Evolutionary conservation across 2,113 vertebrate genomes (phyloP).

Genomic region (Leucosticte australis): DNA sequence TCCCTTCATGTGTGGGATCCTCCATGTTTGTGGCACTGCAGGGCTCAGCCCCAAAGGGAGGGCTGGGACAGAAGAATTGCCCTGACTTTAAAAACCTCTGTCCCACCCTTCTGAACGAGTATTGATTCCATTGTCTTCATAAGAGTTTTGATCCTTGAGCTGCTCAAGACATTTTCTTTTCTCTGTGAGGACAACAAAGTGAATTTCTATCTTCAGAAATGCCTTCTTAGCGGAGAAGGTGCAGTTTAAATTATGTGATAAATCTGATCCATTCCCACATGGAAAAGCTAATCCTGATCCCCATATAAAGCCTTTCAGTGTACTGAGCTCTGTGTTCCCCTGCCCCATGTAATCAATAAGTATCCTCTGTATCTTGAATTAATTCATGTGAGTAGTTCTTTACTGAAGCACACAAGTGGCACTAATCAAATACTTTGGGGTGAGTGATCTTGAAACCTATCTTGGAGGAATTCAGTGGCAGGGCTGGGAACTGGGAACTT

Average conservation of each 20-base stretch:
- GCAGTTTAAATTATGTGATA: background rate
- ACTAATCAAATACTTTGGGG: background rate
- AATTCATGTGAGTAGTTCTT: background rate
- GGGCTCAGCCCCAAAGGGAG: background rate
- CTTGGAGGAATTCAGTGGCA: background rate
- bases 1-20: background rate
- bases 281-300: background rate
- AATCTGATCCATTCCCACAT: background rate
- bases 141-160: background rate
- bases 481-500: background rate
- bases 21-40: background rate
- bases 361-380: background rate
- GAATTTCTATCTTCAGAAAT: background rate
- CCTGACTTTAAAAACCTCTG: background rate
- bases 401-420: background rate
- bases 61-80: background rate
- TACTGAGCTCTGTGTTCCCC: background rate
- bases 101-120: background rate
- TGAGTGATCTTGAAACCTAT: background rate
- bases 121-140: fast-evolving
- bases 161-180: background rate
- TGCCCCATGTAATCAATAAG: background rate
- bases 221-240: background rate
- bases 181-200: background rate
- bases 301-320: background rate